Evolutionary conservation across 2,113 vertebrate species (phyloP), one percentile per base, ranked within the genome.

Genomic region (Ailuropoda melanoleuca): DNA sequence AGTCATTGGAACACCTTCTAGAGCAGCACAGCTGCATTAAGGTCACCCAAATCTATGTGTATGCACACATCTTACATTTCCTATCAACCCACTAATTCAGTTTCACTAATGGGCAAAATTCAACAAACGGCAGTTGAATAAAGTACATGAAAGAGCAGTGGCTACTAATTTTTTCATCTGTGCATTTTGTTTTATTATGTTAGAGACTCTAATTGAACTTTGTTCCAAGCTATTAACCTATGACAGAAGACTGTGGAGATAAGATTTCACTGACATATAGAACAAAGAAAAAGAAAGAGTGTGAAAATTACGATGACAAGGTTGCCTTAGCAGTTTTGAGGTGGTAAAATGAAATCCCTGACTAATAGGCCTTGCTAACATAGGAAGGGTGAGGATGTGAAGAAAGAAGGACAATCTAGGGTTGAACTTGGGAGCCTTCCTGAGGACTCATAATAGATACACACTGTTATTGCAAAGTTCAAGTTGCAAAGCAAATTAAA

Each of bases 221-320:
- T 98, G 98, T 98, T 99, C 98, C 98, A 99, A 98, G 97, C 98
- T 98, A 98, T 99, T 99, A 99, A 98, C 98, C 98, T 99, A 98
- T 98, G 98, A 98, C 97, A 98, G 98, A 98, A 98, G 97, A 98
- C 97, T 96, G 97, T 97, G 97, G 97, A 98, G 98, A 98, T 98
- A 98, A 99, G 98, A 99, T 98, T 98, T 98, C 98, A 97, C 96
- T 98, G 98, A 98, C 98, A 98, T 92, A 98, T 2, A 98, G 97
- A 99, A 99, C 98, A 99, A 99, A 99, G 98, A 94, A 96, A 98
- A 98, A 97, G 98, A 98, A 98, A 98, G 96, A 92, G 98, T 94
- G 93, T 98, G 98, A 98, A 98, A 99, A 99, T 99, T 98, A 98
- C 98, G 98, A 99, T 98, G 98, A 98, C 98, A 99, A 98, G 98